phyloP scores from a whole-genome alignment of 1,140 invertebrate genomes.

The Drosophila kurseongensis region DNA sequence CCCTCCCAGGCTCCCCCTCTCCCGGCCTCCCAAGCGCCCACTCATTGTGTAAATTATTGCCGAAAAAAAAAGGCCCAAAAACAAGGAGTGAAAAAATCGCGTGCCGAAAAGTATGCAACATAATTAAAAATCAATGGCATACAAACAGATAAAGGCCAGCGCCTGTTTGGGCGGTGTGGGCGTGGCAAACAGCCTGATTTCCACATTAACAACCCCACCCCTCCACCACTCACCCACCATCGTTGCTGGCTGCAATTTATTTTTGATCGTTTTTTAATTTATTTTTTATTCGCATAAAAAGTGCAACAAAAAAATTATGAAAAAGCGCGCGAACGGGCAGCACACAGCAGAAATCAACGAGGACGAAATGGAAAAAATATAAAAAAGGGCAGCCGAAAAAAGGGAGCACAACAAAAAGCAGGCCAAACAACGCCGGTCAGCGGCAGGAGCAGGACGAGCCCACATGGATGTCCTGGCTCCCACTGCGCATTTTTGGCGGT shows the following conservation, averaged over 20 bases:
- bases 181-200: conserved; percentile 71
- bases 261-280: conserved; percentile 82
- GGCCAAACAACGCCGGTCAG: conserved; percentile 72
- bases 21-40: not conserved
- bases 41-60: conserved; percentile 74
- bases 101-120: conserved; percentile 74
- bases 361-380: conserved; percentile 51
- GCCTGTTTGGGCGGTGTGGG: conserved; percentile 9
- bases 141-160: conserved; percentile 73
- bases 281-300: conserved; percentile 76
- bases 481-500: conserved; percentile 59
- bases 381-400: conserved; percentile 38
- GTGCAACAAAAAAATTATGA: conserved; percentile 60
- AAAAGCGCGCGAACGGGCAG: conserved; percentile 61
- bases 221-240: not conserved
- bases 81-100: conserved; percentile 47
- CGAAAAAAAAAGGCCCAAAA: conserved; percentile 51
- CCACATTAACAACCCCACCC: conserved; percentile 68
- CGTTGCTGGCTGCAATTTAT: conserved; percentile 65
- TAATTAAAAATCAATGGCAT: conserved; percentile 84
- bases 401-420: conserved; percentile 51
- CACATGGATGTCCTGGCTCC: conserved; percentile 42
- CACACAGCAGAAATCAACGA: conserved; percentile 65
- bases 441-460: conserved; percentile 43
- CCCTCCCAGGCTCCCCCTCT: not conserved